These are phyloP conservation scores for Potamilus streckersoni DNA, from an alignment of 1,140 invertebrate species.

Conservation along the genomic window DNA sequence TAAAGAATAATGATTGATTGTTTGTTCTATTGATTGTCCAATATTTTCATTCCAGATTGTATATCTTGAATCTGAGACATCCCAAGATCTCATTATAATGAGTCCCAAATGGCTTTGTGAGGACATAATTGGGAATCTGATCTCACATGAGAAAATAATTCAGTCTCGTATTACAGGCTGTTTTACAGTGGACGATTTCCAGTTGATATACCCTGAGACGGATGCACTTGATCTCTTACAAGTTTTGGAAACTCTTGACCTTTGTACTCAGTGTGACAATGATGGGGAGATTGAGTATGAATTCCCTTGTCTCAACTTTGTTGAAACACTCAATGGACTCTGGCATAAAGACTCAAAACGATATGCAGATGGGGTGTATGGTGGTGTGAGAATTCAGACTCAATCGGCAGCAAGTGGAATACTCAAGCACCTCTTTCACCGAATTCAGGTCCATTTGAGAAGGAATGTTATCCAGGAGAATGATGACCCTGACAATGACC, in stretches of 20 bases:
- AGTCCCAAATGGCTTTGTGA: slow-evolving; percentile 81
- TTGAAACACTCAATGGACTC: slow-evolving; percentile 79
- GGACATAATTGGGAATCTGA: slow-evolving; percentile 79
- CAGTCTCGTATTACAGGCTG: slow-evolving; percentile 80
- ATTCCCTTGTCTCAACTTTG: slow-evolving; percentile 83
- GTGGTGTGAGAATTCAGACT: slow-evolving; percentile 75
- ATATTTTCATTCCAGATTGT: slow-evolving; percentile 64
- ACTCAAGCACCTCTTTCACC: slow-evolving; percentile 77
- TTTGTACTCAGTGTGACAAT: slow-evolving; percentile 82
- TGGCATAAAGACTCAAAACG: slow-evolving; percentile 78
- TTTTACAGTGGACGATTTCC: slow-evolving; percentile 84
- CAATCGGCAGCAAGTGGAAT: slow-evolving; percentile 69
- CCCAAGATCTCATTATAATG: slow-evolving; percentile 79
- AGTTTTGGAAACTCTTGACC: slow-evolving; percentile 73
- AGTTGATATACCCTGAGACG: slow-evolving; percentile 79
- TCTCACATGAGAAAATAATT: slow-evolving; percentile 77
- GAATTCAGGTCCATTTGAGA: slow-evolving; percentile 80
- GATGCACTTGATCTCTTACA: slow-evolving; percentile 69
- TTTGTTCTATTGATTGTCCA: background rate
- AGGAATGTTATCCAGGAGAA: slow-evolving; percentile 72
- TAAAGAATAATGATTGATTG: background rate
- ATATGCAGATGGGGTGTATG: slow-evolving; percentile 75
- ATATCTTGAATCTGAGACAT: slow-evolving; percentile 69
- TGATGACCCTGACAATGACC: slow-evolving; percentile 72
- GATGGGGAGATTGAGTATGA: slow-evolving; percentile 83